Evolutionary conservation across 2,797 vertebrate species (phyloP).

Genomic region (Aeoliscus strigatus): DNA sequence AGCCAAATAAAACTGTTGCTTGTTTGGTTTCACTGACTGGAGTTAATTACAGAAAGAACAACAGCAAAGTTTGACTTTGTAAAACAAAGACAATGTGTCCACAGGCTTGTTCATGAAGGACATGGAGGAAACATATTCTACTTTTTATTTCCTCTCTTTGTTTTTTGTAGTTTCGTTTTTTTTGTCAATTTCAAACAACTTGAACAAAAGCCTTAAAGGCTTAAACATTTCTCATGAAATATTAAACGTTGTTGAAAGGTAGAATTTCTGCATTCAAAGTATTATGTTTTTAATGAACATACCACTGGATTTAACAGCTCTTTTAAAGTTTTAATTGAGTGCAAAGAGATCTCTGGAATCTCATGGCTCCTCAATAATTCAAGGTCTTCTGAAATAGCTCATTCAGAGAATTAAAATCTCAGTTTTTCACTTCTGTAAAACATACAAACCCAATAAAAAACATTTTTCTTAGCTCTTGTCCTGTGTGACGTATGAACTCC

Average conservation of each 20-base stretch:
- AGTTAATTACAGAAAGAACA: too few species aligned
- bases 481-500: too few species aligned
- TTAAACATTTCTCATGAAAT: constrained; percentile 60
- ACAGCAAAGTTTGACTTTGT: too few species aligned
- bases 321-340: constrained; percentile 66
- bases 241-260: constrained; percentile 64
- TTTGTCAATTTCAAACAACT: constrained; percentile 34
- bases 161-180: too few species aligned
- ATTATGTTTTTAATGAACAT: constrained; percentile 62
- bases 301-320: constrained; percentile 63
- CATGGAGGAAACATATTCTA: too few species aligned
- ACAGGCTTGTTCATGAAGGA: constrained; percentile 14
- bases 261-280: constrained; percentile 55
- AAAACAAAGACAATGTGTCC: too few species aligned
- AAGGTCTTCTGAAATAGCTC: constrained; percentile 56
- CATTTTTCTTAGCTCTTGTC: too few species aligned
- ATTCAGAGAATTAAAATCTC: constrained; percentile 53
- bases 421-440: too few species aligned
- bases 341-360: constrained; percentile 53
- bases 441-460: too few species aligned
- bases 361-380: constrained; percentile 67
- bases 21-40: too few species aligned
- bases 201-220: constrained; percentile 50
- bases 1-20: too few species aligned
- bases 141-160: too few species aligned